Evolutionary conservation across 2,797 vertebrate species (phyloP).

Genomic region (Nasua narica): DNA sequence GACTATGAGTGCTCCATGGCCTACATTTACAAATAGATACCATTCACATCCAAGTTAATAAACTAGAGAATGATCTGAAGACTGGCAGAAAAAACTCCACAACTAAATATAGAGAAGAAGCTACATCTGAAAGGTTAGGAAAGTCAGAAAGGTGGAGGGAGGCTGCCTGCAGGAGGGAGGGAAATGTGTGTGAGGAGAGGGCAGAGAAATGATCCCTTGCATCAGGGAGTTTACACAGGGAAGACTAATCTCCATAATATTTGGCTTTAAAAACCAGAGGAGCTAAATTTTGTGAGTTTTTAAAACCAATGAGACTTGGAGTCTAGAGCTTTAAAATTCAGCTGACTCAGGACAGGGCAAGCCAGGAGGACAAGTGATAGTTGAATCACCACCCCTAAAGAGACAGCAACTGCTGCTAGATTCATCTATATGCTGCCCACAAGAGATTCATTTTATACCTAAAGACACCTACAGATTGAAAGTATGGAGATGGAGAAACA

Average conservation of each 20-base stretch:
- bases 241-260: neutral
- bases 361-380: neutral
- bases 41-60: neutral
- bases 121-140: neutral
- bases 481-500: neutral
- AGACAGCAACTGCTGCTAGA: neutral
- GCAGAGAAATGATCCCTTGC: neutral
- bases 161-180: neutral
- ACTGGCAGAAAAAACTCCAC: neutral
- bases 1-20: neutral
- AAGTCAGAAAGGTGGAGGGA: neutral
- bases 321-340: neutral
- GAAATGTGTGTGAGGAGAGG: neutral
- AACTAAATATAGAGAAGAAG: neutral
- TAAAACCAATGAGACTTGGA: neutral
- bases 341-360: neutral
- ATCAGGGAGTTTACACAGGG: neutral
- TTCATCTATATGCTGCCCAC: neutral
- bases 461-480: neutral
- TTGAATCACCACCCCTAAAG: neutral
- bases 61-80: neutral
- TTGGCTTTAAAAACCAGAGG: neutral
- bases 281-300: neutral
- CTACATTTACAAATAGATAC: neutral
- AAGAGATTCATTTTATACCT: neutral